Evolutionary conservation across 1,140 invertebrate genomes (phyloP).

Genomic region (Caerostris extrusa): DNA sequence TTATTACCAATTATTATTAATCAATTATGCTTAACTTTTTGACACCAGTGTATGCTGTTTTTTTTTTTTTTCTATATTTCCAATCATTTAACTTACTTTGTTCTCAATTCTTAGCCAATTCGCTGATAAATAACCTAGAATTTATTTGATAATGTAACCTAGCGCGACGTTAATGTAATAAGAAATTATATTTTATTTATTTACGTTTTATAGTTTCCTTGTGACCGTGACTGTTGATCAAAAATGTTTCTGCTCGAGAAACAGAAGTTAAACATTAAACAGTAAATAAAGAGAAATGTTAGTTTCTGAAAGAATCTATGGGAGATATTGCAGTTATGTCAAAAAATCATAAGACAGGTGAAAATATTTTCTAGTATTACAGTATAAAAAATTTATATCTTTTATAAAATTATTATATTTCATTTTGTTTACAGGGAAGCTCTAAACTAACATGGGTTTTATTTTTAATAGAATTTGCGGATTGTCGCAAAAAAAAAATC

Average conservation of each 20-base stretch:
- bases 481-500: background rate
- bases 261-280: background rate
- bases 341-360: slow-evolving; percentile 57
- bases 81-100: no score
- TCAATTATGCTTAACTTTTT: no score
- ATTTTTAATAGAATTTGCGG: background rate
- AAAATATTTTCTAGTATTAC: background rate
- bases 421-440: background rate
- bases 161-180: no score
- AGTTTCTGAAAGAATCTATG: background rate
- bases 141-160: no score
- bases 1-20: no score
- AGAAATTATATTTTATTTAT: background rate
- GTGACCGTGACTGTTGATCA: slow-evolving; percentile 22
- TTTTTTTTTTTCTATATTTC: no score
- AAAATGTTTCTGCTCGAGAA: slow-evolving; percentile 54
- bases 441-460: slow-evolving; percentile 12
- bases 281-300: slow-evolving; percentile 45
- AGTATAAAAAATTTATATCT: background rate
- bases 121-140: no score
- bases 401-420: background rate
- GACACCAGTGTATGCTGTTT: no score
- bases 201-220: background rate
- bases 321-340: slow-evolving; percentile 44
- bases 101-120: no score